phyloP scores from a whole-genome alignment of 2,888 invertebrate genomes.

The Noctua janthina region DNA sequence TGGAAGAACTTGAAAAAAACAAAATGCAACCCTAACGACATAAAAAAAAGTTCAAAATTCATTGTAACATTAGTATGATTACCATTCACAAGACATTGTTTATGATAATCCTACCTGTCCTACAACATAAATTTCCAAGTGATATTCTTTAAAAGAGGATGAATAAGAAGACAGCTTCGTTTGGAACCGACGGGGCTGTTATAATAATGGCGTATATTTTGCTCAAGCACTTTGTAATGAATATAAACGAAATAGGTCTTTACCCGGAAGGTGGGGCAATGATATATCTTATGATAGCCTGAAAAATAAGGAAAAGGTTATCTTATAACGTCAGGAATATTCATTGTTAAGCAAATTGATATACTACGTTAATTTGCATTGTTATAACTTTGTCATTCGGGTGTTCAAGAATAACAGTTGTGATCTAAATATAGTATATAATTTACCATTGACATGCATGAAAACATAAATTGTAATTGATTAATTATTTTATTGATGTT shows the following conservation, averaged over 20 bases:
- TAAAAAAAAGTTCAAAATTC: constrained; percentile 13
- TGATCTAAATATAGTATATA: background rate
- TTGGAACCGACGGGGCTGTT: constrained; percentile 33
- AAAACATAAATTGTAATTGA: too few relatives aligned
- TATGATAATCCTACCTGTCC: constrained; percentile 27
- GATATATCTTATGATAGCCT: background rate
- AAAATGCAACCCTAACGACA: background rate
- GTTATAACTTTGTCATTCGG: background rate
- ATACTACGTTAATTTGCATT: background rate
- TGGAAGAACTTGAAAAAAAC: background rate
- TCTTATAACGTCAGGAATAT: background rate
- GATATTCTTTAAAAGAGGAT: constrained; percentile 27
- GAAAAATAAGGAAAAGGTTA: background rate
- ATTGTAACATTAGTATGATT: constrained; percentile 14
- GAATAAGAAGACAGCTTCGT: constrained; percentile 22
- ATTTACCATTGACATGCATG: too few relatives aligned
- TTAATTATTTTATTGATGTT: too few relatives aligned
- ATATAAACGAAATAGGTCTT: constrained; percentile 31
- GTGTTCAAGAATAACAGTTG: background rate
- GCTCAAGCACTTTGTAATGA: constrained; percentile 46
- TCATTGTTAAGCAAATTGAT: background rate
- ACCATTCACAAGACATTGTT: constrained; percentile 22
- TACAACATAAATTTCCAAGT: constrained; percentile 40
- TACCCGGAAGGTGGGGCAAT: background rate
- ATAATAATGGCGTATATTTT: constrained; percentile 41